These are phyloP conservation scores for Macroglossus sobrinus DNA, from an alignment of 2,113 vertebrate genomes.

Conservation along the genomic window DNA sequence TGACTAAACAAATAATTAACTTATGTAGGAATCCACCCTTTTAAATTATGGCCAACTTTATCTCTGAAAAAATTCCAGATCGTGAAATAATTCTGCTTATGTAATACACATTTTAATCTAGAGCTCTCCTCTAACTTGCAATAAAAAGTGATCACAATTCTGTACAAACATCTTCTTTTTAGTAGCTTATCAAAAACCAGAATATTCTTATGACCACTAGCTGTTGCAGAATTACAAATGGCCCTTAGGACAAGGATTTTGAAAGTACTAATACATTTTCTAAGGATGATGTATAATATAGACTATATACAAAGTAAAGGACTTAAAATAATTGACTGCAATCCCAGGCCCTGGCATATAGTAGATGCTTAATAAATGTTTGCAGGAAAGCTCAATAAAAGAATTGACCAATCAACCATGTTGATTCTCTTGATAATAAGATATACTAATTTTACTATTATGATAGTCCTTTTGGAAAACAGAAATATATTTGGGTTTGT, in stretches of 20 bases:
- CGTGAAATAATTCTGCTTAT: neutral
- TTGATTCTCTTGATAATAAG: neutral
- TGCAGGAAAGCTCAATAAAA: neutral
- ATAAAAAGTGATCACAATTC: neutral
- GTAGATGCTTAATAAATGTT: neutral
- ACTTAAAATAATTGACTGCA: neutral
- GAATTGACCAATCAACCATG: neutral
- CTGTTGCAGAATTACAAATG: neutral
- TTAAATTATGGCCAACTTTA: neutral
- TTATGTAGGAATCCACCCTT: neutral
- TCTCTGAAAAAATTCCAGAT: neutral
- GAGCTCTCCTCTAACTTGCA: neutral
- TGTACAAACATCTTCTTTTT: neutral
- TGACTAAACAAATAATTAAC: neutral
- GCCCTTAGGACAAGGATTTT: neutral
- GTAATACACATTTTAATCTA: neutral
- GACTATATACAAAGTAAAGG: neutral
- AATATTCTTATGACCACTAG: neutral
- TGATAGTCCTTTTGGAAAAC: neutral
- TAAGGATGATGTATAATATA: neutral
- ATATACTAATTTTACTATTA: conserved; percentile 2
- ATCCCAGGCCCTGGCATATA: neutral
- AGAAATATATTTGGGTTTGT: neutral
- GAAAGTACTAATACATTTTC: neutral
- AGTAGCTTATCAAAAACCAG: neutral